These are phyloP conservation scores for Clarias gariepinus DNA, from an alignment of 2,113 vertebrate genomes.

Conservation along the genomic window DNA sequence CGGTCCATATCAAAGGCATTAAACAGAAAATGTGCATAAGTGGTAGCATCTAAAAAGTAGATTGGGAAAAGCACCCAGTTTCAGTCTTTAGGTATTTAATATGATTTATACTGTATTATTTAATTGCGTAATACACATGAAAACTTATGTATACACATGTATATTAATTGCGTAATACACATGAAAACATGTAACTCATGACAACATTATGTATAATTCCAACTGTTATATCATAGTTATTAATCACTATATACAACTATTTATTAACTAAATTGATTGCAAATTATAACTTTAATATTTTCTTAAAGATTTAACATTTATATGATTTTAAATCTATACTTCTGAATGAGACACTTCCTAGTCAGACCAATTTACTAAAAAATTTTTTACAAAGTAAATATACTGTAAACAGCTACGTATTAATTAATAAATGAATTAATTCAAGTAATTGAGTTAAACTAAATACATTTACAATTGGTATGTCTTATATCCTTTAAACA, in stretches of 20 bases:
- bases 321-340: not conserved
- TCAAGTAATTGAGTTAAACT: not conserved
- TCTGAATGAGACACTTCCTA: not conserved
- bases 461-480: not conserved
- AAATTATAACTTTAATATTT: not conserved
- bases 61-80: not conserved
- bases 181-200: not conserved
- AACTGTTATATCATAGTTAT: not conserved
- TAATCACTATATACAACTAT: not conserved
- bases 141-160: too few relatives aligned
- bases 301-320: not conserved
- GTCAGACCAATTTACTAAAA: not conserved
- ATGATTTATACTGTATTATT: not conserved
- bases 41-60: slow-evolving; percentile 73
- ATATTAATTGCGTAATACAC: too few relatives aligned
- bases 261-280: not conserved
- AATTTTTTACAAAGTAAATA: not conserved
- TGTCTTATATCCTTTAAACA: not conserved
- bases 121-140: not conserved
- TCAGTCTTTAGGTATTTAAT: not conserved
- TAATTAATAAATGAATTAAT: not conserved
- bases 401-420: not conserved
- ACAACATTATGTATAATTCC: not conserved
- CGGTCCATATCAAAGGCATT: slow-evolving; percentile 80
- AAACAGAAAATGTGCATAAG: slow-evolving; percentile 84